phyloP scores from a whole-genome alignment of 2,888 invertebrate genomes.

The Diabrotica balteata region DNA sequence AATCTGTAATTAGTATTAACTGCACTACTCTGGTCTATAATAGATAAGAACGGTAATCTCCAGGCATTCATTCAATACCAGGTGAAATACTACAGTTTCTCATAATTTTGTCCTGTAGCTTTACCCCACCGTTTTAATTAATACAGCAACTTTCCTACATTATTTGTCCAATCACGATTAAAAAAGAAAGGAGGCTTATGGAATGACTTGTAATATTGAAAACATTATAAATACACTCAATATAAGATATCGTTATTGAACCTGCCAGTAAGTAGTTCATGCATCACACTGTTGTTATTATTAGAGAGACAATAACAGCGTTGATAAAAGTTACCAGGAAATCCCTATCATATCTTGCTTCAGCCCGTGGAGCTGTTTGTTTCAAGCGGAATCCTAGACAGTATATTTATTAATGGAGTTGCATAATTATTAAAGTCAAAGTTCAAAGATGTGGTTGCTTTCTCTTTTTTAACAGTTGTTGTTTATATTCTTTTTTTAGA shows the following conservation, averaged over 20 bases:
- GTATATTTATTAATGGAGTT: slow-evolving; percentile 6
- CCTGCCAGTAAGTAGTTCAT: slow-evolving; percentile 19
- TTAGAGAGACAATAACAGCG: slow-evolving; percentile 3
- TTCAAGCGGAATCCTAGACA: slow-evolving; percentile 16
- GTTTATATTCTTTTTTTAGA: too few species aligned
- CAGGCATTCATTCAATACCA: too few species aligned
- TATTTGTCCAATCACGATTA: background rate
- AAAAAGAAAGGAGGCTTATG: background rate
- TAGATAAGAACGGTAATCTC: too few species aligned
- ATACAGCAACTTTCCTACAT: too few species aligned
- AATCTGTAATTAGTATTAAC: too few species aligned
- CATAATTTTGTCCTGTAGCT: too few species aligned
- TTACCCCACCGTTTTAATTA: too few species aligned
- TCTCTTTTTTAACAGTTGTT: background rate
- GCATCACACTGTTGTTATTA: slow-evolving; percentile 2
- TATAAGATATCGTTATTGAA: slow-evolving; percentile 16
- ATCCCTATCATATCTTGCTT: slow-evolving; percentile 10
- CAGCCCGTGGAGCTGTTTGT: slow-evolving; percentile 3
- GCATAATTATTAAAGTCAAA: slow-evolving; percentile 16
- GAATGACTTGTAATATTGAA: background rate
- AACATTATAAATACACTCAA: background rate
- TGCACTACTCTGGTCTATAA: too few species aligned
- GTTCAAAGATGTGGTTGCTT: slow-evolving; percentile 6
- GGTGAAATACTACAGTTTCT: too few species aligned
- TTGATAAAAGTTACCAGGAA: slow-evolving; percentile 12